Conservation (phyloP, 2,113 vertebrate species). For the Puffinus mauretanicus region DNA sequence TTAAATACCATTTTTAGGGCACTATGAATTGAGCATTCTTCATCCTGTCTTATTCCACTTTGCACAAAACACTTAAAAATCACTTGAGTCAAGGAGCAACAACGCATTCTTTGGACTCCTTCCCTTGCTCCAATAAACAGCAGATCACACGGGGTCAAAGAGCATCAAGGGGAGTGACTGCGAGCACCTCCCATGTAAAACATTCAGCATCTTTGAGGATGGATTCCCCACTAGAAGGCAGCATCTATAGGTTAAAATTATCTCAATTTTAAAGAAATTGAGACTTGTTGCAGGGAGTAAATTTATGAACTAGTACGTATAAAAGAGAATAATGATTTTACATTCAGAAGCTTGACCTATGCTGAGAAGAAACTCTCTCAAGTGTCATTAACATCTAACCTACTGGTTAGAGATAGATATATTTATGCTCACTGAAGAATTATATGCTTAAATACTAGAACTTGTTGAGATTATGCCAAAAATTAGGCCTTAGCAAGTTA, state of each 20-base stretch:
- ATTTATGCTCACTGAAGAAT: not conserved
- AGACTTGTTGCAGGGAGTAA: not conserved
- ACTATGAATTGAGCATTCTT: not conserved
- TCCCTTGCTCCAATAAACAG: not conserved
- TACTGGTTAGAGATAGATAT: not conserved
- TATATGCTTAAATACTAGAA: not conserved
- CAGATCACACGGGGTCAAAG: accelerated
- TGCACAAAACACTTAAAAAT: not conserved
- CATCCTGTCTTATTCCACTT: not conserved
- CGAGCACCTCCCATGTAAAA: not conserved
- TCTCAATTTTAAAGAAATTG: not conserved
- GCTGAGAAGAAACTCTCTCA: not conserved
- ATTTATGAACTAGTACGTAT: not conserved
- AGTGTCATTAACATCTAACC: not conserved
- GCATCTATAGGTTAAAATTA: not conserved
- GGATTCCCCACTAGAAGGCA: not conserved
- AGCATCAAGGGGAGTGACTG: not conserved
- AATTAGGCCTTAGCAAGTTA: not conserved
- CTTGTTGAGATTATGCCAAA: not conserved
- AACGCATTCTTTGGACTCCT: not conserved
- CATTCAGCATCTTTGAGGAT: not conserved
- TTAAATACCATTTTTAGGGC: not conserved
- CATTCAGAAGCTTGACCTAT: not conserved
- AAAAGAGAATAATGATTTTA: not conserved
- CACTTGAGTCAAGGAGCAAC: not conserved